Evolutionary conservation across 2,888 invertebrate species (phyloP), one percentile per base, ranked within the genome.

Genomic region (Protonemura montana): DNA sequence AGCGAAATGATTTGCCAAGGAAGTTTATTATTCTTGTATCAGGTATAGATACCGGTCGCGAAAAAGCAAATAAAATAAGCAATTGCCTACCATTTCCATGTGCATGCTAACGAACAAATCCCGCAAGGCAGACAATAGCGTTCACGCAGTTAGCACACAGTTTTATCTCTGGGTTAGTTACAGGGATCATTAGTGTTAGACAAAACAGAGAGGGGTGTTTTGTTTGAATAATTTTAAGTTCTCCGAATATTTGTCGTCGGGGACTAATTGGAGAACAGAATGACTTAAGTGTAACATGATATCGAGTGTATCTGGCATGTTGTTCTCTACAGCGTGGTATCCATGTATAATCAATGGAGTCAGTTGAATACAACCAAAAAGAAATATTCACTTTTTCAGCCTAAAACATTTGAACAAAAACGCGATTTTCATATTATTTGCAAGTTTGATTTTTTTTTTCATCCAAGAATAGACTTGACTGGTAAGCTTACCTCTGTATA

Each of bases 241-340:
- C 59, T 78, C 26, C 13, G 78, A 78, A 78, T 78, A 78, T 78
- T 28, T 13, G 28, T 28, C 29, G 78, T 78, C 26, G 78, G 78
- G 27, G 78, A 78, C 13, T 78, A 78, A 28, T 78, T 13, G 78
- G 27, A 78, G 13, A 25, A 16, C 5, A 78, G 78, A 3, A 28
- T 28, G 78, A 25, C 6, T 28, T 2, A 7, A 28, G 78, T 7
- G 78, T 78, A 78, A 78, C 27, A 77, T 59, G 59, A 59, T 59
- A 59, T 59, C 59, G 59, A 59, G 77, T 6, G 35, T 3, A 35
- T 35, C 35, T 35, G 10, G 35, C 35, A 35, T n/a, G n/a, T 35
- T 35, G 10, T 35, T 35, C 35, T 35, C 10, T 10, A 3, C 35
- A 35, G 35, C 35, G 10, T 10, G 35, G 35, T 35, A 35, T 35